Evolutionary conservation across 2,113 vertebrate species (phyloP).

Genomic region (Amazona vittata): DNA sequence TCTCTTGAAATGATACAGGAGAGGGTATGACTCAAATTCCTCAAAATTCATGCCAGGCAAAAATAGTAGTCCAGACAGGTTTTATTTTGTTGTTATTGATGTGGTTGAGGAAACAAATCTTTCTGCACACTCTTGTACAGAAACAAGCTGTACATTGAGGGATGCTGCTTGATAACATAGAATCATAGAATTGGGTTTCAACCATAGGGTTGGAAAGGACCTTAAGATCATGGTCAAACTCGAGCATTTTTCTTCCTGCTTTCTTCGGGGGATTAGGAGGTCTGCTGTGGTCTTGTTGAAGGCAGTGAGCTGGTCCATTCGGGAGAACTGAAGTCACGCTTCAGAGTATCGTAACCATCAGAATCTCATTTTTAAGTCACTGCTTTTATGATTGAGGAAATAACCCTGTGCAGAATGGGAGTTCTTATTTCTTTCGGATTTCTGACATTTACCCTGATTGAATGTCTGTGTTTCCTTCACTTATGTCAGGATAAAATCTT

Average conservation of each 20-base stretch:
- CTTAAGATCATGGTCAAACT: not conserved
- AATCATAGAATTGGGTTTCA: too few species aligned
- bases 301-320: not conserved
- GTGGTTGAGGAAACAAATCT: not conserved
- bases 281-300: not conserved
- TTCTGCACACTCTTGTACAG: not conserved
- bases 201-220: too few species aligned
- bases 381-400: not conserved
- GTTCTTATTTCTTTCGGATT: not conserved
- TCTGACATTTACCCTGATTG: not conserved
- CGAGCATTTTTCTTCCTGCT: not conserved
- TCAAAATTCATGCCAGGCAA: not conserved
- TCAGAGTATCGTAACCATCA: not conserved
- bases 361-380: not conserved
- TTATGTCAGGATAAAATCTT: not conserved
- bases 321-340: not conserved
- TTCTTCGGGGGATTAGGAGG: not conserved
- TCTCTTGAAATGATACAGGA: not conserved
- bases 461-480: not conserved
- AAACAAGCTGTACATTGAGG: not conserved
- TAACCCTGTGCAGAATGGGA: not conserved
- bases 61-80: not conserved
- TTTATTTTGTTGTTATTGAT: not conserved
- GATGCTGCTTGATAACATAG: not conserved
- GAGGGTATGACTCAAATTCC: not conserved